Evolutionary conservation across 2,888 invertebrate genomes (phyloP), one percentile per base, ranked within the genome.

Genomic region (Agrenia bidenticulata): DNA sequence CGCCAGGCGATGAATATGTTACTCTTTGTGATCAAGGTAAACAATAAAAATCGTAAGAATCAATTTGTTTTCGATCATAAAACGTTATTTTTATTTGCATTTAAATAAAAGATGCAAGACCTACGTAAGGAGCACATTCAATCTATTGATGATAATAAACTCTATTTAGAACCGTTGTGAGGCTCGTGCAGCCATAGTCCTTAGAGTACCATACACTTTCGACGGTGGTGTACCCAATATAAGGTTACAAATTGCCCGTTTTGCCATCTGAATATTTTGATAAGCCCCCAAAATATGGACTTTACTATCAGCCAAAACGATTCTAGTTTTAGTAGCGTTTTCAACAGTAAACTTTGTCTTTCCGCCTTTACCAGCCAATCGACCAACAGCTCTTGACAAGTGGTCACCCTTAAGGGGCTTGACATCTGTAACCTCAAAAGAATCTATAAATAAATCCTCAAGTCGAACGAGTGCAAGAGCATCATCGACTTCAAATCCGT

Each of bases 321-420:
- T 96, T 79, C 99, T 87, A 0, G 98, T 98, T 83, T 96, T 97
- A 0, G 98, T 99, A 0, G 92, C 94, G 81, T 99, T 99, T 83
- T 99, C 99, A 77, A 99, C 98, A 0, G 97, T 96, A 79, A 92
- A 96, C 80, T 97, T 98, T 1, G 97, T 99, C 69, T 94, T 86
- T 24, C 97, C 97, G 23, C 94, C 93, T 83, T 98, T 97, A 1
- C 99, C 99, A 1, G 99, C 99, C 42, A 99, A 83, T 64, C 99
- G 85, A n/a, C 96, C 99, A 75, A 99, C 92, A 0, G 98, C 98
- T 78, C 99, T 84, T 19, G 94, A 90, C 76, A 95, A 84, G 80
- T 99, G 97, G 80, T 98, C 97, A 1, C 98, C 97, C 79, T 92
- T 90, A 55, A 98, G 81, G 1, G 92, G 92, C 81, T 96, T 97